phyloP scores from a whole-genome alignment of 2,113 vertebrate genomes.

The Neopipo cinnamomea region DNA sequence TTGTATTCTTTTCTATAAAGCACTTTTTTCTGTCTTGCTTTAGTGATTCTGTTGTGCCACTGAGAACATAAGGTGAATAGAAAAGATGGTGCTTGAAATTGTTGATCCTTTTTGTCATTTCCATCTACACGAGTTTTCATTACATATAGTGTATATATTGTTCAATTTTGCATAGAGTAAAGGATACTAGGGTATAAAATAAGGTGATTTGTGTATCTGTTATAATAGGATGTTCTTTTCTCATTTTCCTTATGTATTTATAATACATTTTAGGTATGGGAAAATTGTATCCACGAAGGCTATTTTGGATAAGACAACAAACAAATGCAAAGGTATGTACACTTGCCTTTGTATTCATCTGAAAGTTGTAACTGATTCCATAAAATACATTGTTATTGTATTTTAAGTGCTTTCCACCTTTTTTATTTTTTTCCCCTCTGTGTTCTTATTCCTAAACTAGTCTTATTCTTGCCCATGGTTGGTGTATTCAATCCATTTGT shows the following conservation, averaged over 20 bases:
- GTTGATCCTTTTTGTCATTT: background rate
- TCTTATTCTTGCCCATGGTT: background rate
- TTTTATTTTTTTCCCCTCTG: accelerated
- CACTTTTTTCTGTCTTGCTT: background rate
- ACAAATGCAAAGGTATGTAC: conserved; percentile 97
- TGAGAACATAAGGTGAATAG: background rate
- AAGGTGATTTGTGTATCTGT: background rate
- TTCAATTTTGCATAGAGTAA: conserved; percentile 5
- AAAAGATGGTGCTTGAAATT: background rate
- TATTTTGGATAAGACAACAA: conserved; percentile 98
- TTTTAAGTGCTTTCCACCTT: background rate
- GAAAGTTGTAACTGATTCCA: background rate
- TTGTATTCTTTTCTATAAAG: background rate
- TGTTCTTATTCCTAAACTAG: background rate
- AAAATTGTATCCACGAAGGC: conserved; percentile 99
- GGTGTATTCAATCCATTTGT: background rate
- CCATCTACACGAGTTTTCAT: background rate
- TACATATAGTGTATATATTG: background rate
- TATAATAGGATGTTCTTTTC: background rate
- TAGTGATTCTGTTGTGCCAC: background rate
- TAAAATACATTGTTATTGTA: background rate
- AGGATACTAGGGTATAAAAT: background rate
- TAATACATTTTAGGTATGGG: conserved; percentile 85
- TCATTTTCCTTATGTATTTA: conserved; percentile 46
- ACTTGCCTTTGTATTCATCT: background rate